A percentile compares a stretch with the other conserved stretches of the same genome.
Evolutionary conservation across 2,113 vertebrate genomes (phyloP).

Genomic region (Laticauda laticaudata): DNA sequence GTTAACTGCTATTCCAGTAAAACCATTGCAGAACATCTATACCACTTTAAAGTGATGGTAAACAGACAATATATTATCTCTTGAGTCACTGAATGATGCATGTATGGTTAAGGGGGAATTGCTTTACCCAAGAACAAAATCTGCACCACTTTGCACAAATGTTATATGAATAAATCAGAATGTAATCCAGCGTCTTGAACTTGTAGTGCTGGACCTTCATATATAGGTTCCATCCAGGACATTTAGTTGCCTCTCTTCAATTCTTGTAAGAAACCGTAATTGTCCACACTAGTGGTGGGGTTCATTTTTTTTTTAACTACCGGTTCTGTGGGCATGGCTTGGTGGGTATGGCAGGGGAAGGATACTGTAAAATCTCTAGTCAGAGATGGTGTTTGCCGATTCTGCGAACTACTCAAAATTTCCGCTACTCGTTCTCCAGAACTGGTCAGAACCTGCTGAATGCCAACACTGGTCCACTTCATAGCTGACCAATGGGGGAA

Average conservation of each 20-base stretch:
- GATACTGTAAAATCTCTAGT: no score
- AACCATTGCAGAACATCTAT: neutral
- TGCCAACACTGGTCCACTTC: neutral
- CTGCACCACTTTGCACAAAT: neutral
- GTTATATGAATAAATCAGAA: neutral
- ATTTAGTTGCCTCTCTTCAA: neutral
- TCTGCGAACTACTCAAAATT: no score
- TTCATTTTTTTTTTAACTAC: no score
- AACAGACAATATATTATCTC: neutral
- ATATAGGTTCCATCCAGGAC: no score
- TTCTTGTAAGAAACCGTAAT: neutral
- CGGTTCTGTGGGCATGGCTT: no score
- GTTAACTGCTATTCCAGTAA: neutral
- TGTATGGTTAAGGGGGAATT: neutral
- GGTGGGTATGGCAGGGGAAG: no score
- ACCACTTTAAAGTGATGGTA: neutral
- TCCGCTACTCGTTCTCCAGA: no score
- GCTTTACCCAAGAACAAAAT: neutral
- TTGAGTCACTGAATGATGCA: constrained; percentile 1
- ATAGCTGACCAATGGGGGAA: neutral
- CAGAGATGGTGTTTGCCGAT: no score
- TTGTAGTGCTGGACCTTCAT: neutral
- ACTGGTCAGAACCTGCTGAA: no score
- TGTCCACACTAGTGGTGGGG: neutral
- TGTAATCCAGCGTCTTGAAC: neutral